Evolutionary conservation across 2,797 vertebrate genomes (phyloP).

Genomic region (Trichosurus vulpecula): DNA sequence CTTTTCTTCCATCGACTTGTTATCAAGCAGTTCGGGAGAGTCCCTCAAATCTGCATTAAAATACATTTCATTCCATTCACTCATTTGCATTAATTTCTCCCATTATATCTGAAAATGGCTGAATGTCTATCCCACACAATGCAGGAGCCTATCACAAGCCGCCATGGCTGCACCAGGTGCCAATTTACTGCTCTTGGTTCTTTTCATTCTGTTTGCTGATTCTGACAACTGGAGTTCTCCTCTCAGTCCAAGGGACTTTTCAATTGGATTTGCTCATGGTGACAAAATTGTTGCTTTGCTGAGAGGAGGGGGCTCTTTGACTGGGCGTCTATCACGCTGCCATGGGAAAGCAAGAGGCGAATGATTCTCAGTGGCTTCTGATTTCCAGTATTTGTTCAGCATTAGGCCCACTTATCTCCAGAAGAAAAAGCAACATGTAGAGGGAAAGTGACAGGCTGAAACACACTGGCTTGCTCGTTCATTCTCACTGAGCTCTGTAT

Average conservation of each 20-base stretch:
- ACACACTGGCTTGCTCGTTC: constrained; percentile 92
- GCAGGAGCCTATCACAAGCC: constrained; percentile 92
- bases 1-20: constrained; percentile 99
- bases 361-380: constrained; percentile 99
- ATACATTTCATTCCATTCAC: constrained; percentile 98
- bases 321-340: constrained; percentile 95
- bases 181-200: constrained; percentile 94
- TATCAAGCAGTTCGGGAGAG: constrained; percentile 97
- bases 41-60: constrained; percentile 99
- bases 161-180: constrained; percentile 96
- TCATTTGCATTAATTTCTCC: constrained; percentile 99
- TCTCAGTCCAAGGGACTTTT: constrained; percentile 93
- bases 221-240: constrained; percentile 94
- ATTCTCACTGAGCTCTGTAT: constrained; percentile 95
- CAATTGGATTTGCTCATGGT: constrained; percentile 97
- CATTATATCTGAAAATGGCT: constrained; percentile 99
- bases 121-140: constrained; percentile 98
- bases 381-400: constrained; percentile 99
- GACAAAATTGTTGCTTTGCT: constrained; percentile 96
- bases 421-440: constrained; percentile 99
- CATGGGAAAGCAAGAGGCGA: constrained; percentile 99
- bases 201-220: constrained; percentile 92
- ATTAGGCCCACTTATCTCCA: constrained; percentile 99
- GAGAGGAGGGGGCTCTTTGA: constrained; percentile 88
- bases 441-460: constrained; percentile 98